Percentiles rank a stretch among this genome's conserved stretches.
phyloP scores from a whole-genome alignment of 2,888 invertebrate species.

The Synergus umbraculus region DNA sequence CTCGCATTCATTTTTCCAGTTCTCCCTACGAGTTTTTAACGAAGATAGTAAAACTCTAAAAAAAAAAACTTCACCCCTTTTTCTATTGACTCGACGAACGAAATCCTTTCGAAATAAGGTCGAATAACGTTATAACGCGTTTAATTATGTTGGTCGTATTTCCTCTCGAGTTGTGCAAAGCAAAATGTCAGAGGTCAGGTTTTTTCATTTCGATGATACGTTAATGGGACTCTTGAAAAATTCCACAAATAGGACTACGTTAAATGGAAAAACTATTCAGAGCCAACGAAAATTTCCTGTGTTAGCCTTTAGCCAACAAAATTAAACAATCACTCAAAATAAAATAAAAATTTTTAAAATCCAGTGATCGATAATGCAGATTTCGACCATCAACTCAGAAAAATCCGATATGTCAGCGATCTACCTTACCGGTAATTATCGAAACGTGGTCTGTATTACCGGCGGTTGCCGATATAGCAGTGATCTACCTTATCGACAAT shows the following conservation, averaged over 20 bases:
- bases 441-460: too few species aligned
- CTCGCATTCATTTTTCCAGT: slow-evolving; percentile 27
- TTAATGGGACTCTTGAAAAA: not conserved
- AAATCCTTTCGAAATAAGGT: not conserved
- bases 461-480: too few species aligned
- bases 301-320: not conserved
- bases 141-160: slow-evolving; percentile 16
- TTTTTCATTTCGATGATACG: slow-evolving; percentile 13
- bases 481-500: too few species aligned
- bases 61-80: not conserved
- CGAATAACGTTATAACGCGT: slow-evolving; percentile 7
- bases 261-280: slow-evolving; percentile 26
- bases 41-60: slow-evolving; percentile 6
- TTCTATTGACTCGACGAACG: not conserved
- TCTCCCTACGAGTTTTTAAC: slow-evolving; percentile 5
- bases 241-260: not conserved
- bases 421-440: too few species aligned
- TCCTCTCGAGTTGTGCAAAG: not conserved
- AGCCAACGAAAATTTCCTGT: not conserved
- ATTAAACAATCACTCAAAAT: not conserved
- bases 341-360: not conserved
- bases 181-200: not conserved
- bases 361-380: too few species aligned
- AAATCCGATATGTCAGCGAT: too few species aligned
- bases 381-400: too few species aligned